These are phyloP conservation scores for Marmota monax DNA, from an alignment of 2,113 vertebrate species.

Conservation along the genomic window DNA sequence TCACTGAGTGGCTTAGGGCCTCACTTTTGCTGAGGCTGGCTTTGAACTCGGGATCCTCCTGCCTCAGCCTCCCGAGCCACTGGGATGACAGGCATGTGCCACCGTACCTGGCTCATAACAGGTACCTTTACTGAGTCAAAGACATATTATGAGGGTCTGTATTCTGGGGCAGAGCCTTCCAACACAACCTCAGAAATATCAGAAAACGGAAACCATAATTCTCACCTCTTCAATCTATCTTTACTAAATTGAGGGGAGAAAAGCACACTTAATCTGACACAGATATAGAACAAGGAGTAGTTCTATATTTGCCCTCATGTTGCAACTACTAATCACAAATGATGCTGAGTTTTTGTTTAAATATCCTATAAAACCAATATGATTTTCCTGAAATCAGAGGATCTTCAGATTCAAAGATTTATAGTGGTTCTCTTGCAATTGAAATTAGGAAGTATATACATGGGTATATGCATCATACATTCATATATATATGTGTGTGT, in stretches of 20 bases:
- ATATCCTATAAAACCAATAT: neutral
- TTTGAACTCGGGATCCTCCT: too few species aligned
- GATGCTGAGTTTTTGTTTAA: neutral
- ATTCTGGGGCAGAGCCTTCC: neutral
- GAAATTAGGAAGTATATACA: neutral
- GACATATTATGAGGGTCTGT: neutral
- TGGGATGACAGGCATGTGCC: too few species aligned
- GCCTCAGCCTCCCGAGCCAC: too few species aligned
- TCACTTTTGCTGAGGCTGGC: too few species aligned
- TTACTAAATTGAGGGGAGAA: neutral
- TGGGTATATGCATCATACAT: too few species aligned
- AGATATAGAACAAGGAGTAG: neutral
- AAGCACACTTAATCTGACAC: neutral
- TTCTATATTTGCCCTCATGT: neutral
- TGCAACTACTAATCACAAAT: neutral
- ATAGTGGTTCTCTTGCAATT: too few species aligned
- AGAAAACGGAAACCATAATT: neutral
- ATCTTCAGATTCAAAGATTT: neutral
- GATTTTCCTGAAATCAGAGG: neutral
- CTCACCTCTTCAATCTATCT: neutral
- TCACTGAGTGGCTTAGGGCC: too few species aligned
- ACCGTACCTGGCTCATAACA: accelerated
- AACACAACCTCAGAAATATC: neutral
- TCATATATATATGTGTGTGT: neutral
- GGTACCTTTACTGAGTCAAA: neutral